Evolutionary conservation across 2,113 vertebrate species (phyloP), one percentile per base, ranked within the genome.

Genomic region (Pluvianellus socialis): DNA sequence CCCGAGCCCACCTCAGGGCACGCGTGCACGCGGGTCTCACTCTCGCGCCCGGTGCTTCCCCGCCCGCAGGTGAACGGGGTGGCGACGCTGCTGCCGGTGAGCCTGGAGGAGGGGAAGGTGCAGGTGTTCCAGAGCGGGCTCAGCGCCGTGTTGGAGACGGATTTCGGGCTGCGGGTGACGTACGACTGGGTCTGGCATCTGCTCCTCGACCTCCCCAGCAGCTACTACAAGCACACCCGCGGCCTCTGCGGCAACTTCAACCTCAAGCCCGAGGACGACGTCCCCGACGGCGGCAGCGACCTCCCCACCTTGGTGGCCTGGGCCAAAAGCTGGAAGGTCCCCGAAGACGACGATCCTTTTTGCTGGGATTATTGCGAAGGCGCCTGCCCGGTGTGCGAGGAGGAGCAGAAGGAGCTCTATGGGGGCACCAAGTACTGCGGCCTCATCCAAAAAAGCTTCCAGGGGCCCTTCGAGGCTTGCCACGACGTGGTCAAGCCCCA

Each of bases 211-310:
- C 89, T 99, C 28, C 89, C 98, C 62, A 99, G 98, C 70, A 98
- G 98, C 88, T 99, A 98, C 77, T 96, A 97, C 4, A 44, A 50
- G 1, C 96, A 97, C 0, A 95, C 97, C 6, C 96, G 86, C 0
- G 98, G 98, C 38, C 97, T 99, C 53, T 99, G 98, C 0, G 98
- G 99, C 47, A 98, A 98, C 97, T 98, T 98, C 96, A 98, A 98
- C 63, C 72, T 82, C 12, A 58, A 98, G 23, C 8, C 49, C 2
- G 19, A 15, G 0, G 98, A 99, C 0, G 98, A 99, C 59, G 6
- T 94, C 53, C 87, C 70, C 1, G 76, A 92, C 14, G n/a, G 76
- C 0, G 92, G 94, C 0, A 91, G 92, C 5, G 84, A 94, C 2
- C 5, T 15, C 23, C 30, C 85, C 0, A 20, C 97, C 3, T 20